Evolutionary conservation across 2,888 invertebrate species (phyloP).

Genomic region (Tillus elongatus): DNA sequence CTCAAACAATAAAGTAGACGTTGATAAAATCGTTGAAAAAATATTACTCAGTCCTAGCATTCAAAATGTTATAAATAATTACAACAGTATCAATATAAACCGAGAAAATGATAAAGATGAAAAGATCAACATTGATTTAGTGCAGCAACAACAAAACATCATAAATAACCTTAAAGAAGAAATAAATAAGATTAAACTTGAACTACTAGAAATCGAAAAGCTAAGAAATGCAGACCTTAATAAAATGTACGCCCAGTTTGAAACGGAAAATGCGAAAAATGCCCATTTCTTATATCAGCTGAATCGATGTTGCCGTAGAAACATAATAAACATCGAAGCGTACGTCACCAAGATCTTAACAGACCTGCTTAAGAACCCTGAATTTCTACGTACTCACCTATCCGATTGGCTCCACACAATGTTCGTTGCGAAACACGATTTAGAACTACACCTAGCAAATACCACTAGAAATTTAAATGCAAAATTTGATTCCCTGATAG

Average conservation of each 20-base stretch:
- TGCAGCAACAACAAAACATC: constrained; percentile 21
- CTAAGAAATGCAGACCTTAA: constrained; percentile 19
- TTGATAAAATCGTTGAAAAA: constrained; percentile 35
- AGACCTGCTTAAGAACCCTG: constrained; percentile 31
- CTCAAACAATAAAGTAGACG: constrained; percentile 25
- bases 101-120: constrained; percentile 8
- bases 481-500: constrained; percentile 40
- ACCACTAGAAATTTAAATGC: constrained; percentile 43
- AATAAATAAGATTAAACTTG: constrained; percentile 48
- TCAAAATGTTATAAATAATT: constrained; percentile 25
- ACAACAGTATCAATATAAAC: constrained; percentile 11
- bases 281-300: constrained; percentile 23
- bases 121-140: constrained; percentile 11
- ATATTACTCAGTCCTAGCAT: constrained; percentile 34
- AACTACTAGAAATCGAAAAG: constrained; percentile 43
- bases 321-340: constrained; percentile 32
- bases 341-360: constrained; percentile 30
- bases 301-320: constrained; percentile 32
- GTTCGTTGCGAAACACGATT: constrained; percentile 54
- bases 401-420: constrained; percentile 51
- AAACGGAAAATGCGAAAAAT: constrained; percentile 21
- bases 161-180: constrained; percentile 33
- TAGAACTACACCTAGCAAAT: constrained; percentile 48
- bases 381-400: constrained; percentile 37
- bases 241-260: constrained; percentile 24